Percentiles rank a stretch among this genome's conserved stretches.
Conservation (phyloP, 2,113 vertebrate genomes). For the Azemiops feae region DNA sequence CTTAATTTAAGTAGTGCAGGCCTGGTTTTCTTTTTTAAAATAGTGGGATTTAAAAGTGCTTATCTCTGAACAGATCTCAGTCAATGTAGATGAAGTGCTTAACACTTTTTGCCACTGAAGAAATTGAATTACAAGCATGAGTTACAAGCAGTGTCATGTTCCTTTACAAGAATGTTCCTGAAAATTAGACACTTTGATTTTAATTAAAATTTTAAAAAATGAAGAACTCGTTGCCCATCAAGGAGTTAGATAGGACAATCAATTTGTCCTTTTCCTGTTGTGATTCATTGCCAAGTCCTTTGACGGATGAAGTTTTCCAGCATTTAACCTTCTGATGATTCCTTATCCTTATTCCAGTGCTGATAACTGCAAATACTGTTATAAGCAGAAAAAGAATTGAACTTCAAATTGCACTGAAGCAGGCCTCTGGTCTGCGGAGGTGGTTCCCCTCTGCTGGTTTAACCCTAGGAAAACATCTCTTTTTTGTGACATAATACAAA, state of each 20-base stretch:
- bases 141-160: background rate
- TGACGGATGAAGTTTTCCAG: background rate
- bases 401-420: background rate
- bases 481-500: background rate
- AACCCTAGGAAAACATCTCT: background rate
- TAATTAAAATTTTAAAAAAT: background rate
- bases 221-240: no score
- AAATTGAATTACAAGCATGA: background rate
- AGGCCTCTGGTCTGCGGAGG: background rate
- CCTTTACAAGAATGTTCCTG: background rate
- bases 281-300: background rate
- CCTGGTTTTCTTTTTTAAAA: background rate
- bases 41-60: background rate
- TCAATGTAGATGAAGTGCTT: background rate
- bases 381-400: background rate
- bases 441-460: background rate
- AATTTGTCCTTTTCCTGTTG: background rate
- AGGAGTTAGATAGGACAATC: no score
- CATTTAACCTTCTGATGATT: background rate
- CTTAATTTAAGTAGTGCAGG: background rate
- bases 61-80: background rate
- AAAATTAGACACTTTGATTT: background rate
- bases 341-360: background rate
- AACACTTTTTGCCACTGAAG: background rate
- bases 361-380: background rate